A percentile compares a stretch with the other conserved stretches of the same genome.
Conservation (phyloP, 2,113 vertebrate genomes). For the Colius striatus region DNA sequence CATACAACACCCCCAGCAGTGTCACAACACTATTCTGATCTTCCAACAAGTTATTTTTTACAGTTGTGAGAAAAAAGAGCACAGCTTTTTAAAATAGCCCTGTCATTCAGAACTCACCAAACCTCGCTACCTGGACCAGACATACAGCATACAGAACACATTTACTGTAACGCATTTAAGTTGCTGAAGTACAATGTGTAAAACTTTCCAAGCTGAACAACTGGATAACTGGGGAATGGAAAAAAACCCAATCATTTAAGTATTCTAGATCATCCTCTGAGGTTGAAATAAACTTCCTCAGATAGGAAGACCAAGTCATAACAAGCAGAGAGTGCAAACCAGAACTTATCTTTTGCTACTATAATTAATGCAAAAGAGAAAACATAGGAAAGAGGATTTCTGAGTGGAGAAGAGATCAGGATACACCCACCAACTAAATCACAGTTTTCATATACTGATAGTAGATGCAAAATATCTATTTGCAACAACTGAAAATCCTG, state of each 20-base stretch:
- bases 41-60: not conserved
- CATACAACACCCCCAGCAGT: not conserved
- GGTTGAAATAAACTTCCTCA: not conserved
- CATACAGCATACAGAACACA: accelerated
- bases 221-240: not conserved
- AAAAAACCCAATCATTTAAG: not conserved
- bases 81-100: not conserved
- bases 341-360: not conserved
- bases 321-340: not conserved
- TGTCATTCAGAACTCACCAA: not conserved
- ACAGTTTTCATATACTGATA: not conserved
- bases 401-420: not conserved
- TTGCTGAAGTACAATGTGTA: not conserved
- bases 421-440: not conserved
- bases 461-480: not conserved
- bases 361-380: not conserved
- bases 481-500: not conserved
- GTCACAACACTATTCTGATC: not conserved
- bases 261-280: not conserved
- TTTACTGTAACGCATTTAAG: not conserved
- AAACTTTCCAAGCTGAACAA: not conserved
- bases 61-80: not conserved
- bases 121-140: not conserved
- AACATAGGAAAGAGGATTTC: not conserved
- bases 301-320: not conserved